These are phyloP conservation scores for Crotalus viridis DNA, from an alignment of 2,113 vertebrate species.

Conservation along the genomic window DNA sequence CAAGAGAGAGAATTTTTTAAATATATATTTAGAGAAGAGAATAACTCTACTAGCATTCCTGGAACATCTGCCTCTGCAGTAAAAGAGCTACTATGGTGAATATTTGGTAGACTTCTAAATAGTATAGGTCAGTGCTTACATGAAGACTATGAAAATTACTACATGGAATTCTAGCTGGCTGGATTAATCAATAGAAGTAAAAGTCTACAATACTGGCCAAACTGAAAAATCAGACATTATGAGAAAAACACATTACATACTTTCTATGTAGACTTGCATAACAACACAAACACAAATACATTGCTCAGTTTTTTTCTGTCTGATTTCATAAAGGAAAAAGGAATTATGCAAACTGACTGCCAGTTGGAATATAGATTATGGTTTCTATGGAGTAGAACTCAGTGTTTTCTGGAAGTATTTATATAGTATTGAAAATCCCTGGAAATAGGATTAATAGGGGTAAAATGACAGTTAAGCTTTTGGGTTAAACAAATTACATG, in stretches of 20 bases:
- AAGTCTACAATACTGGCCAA: not conserved
- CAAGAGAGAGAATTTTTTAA: not conserved
- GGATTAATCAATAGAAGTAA: not conserved
- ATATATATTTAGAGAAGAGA: not conserved
- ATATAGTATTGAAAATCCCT: not conserved
- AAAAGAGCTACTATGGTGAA: not conserved
- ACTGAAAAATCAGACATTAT: not conserved
- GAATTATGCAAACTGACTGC: not conserved
- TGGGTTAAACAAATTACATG: not conserved
- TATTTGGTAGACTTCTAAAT: not conserved
- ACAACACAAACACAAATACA: not conserved
- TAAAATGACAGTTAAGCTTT: not conserved
- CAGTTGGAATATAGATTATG: not conserved
- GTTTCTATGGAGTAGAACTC: not conserved
- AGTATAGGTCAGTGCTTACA: not conserved
- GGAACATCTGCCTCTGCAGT: not conserved
- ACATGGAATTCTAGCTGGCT: not conserved
- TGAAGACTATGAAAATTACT: not conserved
- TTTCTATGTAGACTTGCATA: not conserved
- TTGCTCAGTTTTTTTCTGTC: not conserved
- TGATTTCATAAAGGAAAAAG: not conserved
- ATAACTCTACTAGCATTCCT: not conserved
- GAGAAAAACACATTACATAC: not conserved
- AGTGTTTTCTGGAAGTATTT: not conserved
- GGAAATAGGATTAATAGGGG: not conserved